Evolutionary conservation across 2,113 vertebrate species (phyloP), one percentile per base, ranked within the genome.

Genomic region (Salvator merianae): DNA sequence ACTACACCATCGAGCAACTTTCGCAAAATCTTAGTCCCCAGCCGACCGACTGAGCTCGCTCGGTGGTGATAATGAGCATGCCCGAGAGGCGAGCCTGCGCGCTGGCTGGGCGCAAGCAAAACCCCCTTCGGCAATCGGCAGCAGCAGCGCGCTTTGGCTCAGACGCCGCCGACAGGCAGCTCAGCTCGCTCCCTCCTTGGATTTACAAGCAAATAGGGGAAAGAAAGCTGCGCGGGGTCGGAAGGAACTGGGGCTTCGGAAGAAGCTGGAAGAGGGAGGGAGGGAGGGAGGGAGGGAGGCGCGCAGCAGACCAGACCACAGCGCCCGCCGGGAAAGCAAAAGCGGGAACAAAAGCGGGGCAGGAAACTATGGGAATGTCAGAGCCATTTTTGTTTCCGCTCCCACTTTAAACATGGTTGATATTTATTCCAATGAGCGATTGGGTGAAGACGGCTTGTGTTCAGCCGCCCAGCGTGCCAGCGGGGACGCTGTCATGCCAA

Each of bases 1-100:
- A 9, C 69, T 24, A 70, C 70, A 69, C 65, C 82, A 4, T 70
- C 77, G 84, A 88, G 85, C 84, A 90, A 87, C 89, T 90, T 87
- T 81, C 88, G 77, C 78, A 38, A 32, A 6, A 28, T 50, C 82
- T 38, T 2, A 32, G 26, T 50, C 69, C 20, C 7, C 55, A 4
- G 53, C 70, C 4, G 72, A 0, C 43, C 43, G 6, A 5, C 36
- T 47, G 43, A 55, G 75, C 75, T 82, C 10, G 55, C 53, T 62
- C 50, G 65, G 22, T 74, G 77, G 53, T 22, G 12, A n/a, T n/a
- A n/a, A 79, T 26, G 1, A 68, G 65, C 70, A 77, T 13, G 86
- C 30, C 83, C 76, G 14, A 73, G 68, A 62, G 72, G 34, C 55
- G 73, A 72, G 77, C 50, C 12, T 77, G 85, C 71, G 79, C 85